phyloP scores from a whole-genome alignment of 2,888 invertebrate genomes.

The Lutraria lutraria region DNA sequence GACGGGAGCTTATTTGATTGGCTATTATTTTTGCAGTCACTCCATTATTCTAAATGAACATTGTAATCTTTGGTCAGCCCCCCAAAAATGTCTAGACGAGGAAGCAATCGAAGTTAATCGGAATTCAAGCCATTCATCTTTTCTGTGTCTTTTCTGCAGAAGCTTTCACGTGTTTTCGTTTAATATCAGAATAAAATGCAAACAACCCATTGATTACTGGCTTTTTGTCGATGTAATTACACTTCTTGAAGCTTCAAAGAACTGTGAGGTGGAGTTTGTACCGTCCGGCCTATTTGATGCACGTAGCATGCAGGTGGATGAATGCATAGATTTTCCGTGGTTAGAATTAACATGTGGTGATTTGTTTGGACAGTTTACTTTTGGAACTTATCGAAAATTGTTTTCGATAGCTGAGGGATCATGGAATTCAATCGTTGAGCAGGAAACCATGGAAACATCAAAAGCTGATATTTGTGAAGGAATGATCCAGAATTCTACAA shows the following conservation, averaged over 20 bases:
- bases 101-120: background rate
- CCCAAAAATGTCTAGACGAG: background rate
- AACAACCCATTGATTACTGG: background rate
- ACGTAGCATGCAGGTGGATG: background rate
- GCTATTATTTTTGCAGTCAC: slow-evolving; percentile 7
- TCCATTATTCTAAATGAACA: background rate
- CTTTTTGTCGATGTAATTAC: slow-evolving; percentile 1
- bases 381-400: slow-evolving; percentile 32
- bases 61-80: background rate
- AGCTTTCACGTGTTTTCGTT: background rate
- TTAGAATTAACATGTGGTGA: background rate
- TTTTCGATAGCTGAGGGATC: slow-evolving; percentile 11
- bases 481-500: background rate
- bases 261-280: background rate
- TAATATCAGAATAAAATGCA: slow-evolving; percentile 3
- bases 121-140: no score
- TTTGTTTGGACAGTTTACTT: background rate
- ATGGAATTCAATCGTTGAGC: background rate
- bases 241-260: background rate
- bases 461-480: background rate
- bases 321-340: slow-evolving; percentile 26
- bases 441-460: no score
- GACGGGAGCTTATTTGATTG: background rate
- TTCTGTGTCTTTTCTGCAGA: background rate
- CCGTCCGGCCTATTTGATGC: background rate